These are phyloP conservation scores for Astur gentilis DNA, from an alignment of 2,113 vertebrate species.

Conservation along the genomic window DNA sequence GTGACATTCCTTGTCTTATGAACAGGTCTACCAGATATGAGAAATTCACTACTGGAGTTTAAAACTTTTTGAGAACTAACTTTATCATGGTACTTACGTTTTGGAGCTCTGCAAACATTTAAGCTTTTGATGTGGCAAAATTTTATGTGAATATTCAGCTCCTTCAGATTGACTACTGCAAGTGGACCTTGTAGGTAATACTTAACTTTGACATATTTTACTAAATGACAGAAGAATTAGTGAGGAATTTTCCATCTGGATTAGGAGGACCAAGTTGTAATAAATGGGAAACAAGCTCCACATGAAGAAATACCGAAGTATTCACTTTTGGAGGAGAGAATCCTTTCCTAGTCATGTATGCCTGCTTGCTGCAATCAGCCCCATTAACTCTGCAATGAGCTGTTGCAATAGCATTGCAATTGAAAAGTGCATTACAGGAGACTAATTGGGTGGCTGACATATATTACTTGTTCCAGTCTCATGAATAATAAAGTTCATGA, in stretches of 20 bases:
- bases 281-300: neutral
- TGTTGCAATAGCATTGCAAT: constrained; percentile 36
- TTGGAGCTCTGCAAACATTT: neutral
- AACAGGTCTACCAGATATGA: neutral
- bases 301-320: constrained; percentile 31
- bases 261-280: neutral
- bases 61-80: neutral
- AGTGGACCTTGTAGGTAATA: neutral
- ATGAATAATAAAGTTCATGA: constrained; percentile 7
- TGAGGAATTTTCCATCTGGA: neutral
- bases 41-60: neutral
- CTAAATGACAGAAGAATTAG: neutral
- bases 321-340: neutral
- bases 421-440: constrained; percentile 9
- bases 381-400: constrained; percentile 62
- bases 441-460: constrained; percentile 43
- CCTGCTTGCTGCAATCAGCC: neutral
- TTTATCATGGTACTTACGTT: neutral
- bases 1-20: neutral
- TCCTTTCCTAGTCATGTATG: neutral
- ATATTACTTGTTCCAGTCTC: neutral
- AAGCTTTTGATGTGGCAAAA: neutral
- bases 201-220: neutral
- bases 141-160: neutral
- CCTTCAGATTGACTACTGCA: neutral